These are phyloP conservation scores for Beaufortia kweichowensis DNA, from an alignment of 2,113 vertebrate genomes.

Conservation along the genomic window DNA sequence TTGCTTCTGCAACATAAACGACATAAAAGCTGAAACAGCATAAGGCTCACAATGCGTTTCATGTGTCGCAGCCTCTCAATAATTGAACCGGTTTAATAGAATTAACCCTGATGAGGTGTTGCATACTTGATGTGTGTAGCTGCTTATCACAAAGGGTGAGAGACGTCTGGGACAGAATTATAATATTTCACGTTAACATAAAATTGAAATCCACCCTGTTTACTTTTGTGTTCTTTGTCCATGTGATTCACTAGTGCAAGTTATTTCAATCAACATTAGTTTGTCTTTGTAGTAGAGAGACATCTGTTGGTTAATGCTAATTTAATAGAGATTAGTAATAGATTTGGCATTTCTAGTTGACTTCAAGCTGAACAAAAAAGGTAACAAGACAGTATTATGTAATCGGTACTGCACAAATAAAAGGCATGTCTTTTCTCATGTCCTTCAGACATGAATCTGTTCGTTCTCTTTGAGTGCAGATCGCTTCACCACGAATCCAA, in stretches of 20 bases:
- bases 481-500: not conserved
- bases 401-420: not conserved
- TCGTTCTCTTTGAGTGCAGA: not conserved
- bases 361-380: too few relatives aligned
- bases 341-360: too few relatives aligned
- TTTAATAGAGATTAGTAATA: too few relatives aligned
- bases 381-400: not conserved
- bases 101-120: conserved; percentile 34
- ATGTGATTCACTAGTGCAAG: not conserved
- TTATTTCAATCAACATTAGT: not conserved
- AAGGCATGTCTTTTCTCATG: not conserved
- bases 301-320: too few relatives aligned
- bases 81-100: conserved; percentile 36
- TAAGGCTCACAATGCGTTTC: conserved; percentile 14
- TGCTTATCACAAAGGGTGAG: conserved; percentile 6
- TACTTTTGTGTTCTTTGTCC: not conserved
- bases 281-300: not conserved
- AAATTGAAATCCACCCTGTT: not conserved
- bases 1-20: not conserved
- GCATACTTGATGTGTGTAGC: conserved; percentile 15
- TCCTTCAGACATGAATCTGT: not conserved
- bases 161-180: not conserved
- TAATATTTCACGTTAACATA: not conserved
- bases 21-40: conserved; percentile 17
- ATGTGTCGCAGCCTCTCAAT: conserved; percentile 32